Base-by-base conservation (phyloP, 2,113 vertebrate species). In the Neotoma lepida region DNA sequence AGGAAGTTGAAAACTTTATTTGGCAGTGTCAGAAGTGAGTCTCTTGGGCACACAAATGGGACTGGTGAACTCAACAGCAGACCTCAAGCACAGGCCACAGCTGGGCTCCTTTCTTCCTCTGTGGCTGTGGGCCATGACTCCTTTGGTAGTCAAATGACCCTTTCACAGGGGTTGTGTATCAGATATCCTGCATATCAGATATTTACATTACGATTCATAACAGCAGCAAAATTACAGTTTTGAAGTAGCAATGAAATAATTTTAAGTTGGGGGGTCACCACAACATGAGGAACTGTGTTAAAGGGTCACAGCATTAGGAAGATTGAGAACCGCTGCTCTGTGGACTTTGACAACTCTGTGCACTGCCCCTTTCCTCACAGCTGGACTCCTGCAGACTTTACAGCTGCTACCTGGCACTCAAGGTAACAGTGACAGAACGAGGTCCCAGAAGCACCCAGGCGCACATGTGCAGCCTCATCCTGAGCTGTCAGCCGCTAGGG, bases 41-140 rank as follows among this genome's bases (percentile, higher is more conserved):
- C 39, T 71, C 30, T 18, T 22, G 4, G 2, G 70, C 17, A n/a
- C 4, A 6, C 3, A 15, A 54, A 46, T 46, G 20, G 2, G 8
- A 4, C 26, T 49, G 86, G 4, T n/a, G 9, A 18, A 8, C 8
- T 35, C 4, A 4, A 0, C 1, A 9, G 22, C 2, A 0, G 20
- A 41, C 14, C 46, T 70, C 28, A 56, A 66, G 63, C 28, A 33
- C 30, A 66, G 8, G 24, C 30, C 24, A 12, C 9, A 3, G n/a
- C 74, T 28, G 17, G n/a, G 61, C 33, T 28, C 20, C 44, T 46
- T 61, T 77, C 20, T 20, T 1, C 8, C 24, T 0, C 8, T 0
- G 3, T 68, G 56, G 64, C 35, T 39, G 8, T 24, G 51, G 51
- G 35, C 39, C 35, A 70, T n/a, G 35, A 70, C 68, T 17, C 68